These are phyloP conservation scores for Xiphorhynchus erythropygius DNA, from an alignment of 2,797 vertebrate species.

Conservation along the genomic window DNA sequence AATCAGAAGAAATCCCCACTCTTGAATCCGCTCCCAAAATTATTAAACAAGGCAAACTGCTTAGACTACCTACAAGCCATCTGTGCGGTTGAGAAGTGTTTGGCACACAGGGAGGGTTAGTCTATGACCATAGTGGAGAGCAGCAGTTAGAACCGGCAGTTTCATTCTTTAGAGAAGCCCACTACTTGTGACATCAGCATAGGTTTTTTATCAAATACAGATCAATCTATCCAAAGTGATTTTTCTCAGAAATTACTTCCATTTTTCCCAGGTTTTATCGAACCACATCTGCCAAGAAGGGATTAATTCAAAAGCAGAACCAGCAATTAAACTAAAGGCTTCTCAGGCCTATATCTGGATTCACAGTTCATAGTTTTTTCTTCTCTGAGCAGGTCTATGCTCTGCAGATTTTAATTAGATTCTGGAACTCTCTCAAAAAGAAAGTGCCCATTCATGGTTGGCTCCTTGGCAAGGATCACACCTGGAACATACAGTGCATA, in stretches of 20 bases:
- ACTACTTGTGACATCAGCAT: fast-evolving
- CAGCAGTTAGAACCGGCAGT: not conserved
- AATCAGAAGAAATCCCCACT: not conserved
- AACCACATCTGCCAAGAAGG: not conserved
- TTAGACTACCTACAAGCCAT: not conserved
- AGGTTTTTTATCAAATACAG: not conserved
- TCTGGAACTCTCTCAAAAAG: not conserved
- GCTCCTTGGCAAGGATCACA: not conserved
- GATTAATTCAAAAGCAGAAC: not conserved
- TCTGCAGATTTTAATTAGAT: not conserved
- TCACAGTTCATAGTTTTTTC: not conserved
- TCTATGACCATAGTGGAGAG: fast-evolving
- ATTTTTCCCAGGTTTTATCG: not conserved
- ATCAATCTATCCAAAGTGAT: not conserved
- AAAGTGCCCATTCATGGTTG: not conserved
- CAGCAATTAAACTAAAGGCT: not conserved
- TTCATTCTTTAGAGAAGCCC: not conserved
- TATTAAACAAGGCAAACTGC: not conserved
- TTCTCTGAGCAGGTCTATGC: not conserved
- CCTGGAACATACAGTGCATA: not conserved
- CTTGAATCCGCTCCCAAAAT: not conserved
- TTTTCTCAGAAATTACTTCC: not conserved
- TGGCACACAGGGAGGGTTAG: not conserved
- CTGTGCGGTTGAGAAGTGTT: not conserved
- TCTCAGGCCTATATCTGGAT: not conserved